phyloP scores from a whole-genome alignment of 2,797 vertebrate species.

The Pangasius djambal region DNA sequence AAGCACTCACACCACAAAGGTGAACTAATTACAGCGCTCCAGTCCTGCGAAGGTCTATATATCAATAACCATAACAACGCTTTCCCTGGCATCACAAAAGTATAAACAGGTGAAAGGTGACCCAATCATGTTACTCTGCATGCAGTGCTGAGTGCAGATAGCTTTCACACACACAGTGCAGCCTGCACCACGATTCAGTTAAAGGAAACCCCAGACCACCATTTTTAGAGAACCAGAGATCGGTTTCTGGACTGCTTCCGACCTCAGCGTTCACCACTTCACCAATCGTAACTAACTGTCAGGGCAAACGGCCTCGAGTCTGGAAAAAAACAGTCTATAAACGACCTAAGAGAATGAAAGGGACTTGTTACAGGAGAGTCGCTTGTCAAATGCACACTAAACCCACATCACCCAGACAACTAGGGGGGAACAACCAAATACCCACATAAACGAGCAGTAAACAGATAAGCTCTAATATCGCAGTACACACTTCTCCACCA shows the following conservation, averaged over 20 bases:
- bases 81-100: neutral
- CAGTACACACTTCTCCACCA: conserved; percentile 52
- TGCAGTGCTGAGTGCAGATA: neutral
- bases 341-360: neutral
- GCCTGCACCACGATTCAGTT: neutral
- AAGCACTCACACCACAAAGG: neutral
- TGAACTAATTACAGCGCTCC: neutral
- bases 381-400: conserved; percentile 4
- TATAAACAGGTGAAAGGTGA: neutral
- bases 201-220: neutral
- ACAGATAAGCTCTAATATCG: conserved; percentile 71
- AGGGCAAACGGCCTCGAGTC: neutral
- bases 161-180: neutral
- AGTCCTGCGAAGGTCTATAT: neutral
- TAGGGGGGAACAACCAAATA: neutral
- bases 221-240: neutral
- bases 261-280: neutral
- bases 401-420: neutral
- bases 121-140: neutral
- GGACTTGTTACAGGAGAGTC: neutral
- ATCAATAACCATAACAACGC: neutral
- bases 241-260: neutral
- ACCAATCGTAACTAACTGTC: neutral
- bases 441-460: conserved; percentile 64
- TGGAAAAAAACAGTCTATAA: neutral